Base-by-base conservation (phyloP, 1,140 invertebrate genomes). In the Pararge aegeria region DNA sequence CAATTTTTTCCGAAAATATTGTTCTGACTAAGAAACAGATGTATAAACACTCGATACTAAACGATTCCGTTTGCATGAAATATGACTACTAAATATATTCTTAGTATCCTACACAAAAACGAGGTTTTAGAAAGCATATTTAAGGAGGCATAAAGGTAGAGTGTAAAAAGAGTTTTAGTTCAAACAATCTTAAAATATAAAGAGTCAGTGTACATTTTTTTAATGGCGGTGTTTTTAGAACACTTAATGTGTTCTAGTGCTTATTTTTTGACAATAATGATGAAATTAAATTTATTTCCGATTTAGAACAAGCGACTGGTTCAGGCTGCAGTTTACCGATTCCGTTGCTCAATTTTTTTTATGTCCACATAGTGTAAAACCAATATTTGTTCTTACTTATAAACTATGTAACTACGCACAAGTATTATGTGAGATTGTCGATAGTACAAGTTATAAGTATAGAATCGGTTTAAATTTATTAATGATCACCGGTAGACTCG, bases 201-300 rank as follows among this genome's bases (percentile, higher is more conserved):
- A 30, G 10, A 30, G 5, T 1, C 29, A 30, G 2, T 15, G 37
- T 40, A 40, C 15, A 18, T 13, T 40, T 42, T 18, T 15, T 3
- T 42, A 42, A 42, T 42, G 3, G n/a, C n/a, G n/a, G 15, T 42
- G 1, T 18, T 57, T 57, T 57, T 48, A 30, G 13, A 21, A 13
- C 19, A 50, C 46, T 12, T 4, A 34, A 12, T 7, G 7, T 3
- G 1, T 34, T 1, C 10, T 34, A 34, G 2, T n/a, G 0, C 10
- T 34, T 6, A 34, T 12, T 34, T 10, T 34, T 30, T 30, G 10
- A 30, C 29, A 1, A 30, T 24, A 24, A 7, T 24, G 24, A 2
- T 24, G 24, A 4, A 4, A 4, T 24, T 24, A 4, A 4, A 4
- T 7, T 24, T 24, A 24, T 24, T 24, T 24, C 7, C 7, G n/a